These are phyloP conservation scores for Carollia perspicillata DNA, from an alignment of 2,113 vertebrate genomes.

Conservation along the genomic window DNA sequence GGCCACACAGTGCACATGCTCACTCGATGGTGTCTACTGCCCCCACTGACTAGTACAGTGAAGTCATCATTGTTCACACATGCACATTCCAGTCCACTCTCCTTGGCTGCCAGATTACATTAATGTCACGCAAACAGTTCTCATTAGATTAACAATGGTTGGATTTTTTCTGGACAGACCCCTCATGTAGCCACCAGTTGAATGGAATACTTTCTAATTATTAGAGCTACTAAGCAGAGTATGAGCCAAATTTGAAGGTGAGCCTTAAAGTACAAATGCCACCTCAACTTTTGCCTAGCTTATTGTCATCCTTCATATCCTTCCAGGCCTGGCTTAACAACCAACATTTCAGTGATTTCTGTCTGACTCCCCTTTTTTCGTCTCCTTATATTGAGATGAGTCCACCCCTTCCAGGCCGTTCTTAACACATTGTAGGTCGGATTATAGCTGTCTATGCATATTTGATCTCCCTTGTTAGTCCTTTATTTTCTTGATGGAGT, in stretches of 20 bases:
- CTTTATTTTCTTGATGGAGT: neutral
- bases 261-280: neutral
- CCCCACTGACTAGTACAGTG: no score
- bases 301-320: neutral
- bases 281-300: neutral
- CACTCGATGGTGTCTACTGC: no score
- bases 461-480: neutral
- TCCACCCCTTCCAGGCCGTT: neutral
- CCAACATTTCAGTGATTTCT: neutral
- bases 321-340: neutral
- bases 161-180: no score
- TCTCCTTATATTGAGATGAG: neutral
- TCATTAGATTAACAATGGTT: no score
- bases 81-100: no score
- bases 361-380: neutral
- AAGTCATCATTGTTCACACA: no score
- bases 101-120: no score
- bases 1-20: no score
- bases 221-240: neutral
- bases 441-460: accelerated
- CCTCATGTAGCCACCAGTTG: neutral
- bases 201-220: neutral
- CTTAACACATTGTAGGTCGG: neutral
- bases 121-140: no score
- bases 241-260: neutral